phyloP scores from a whole-genome alignment of 2,797 vertebrate species.

The Anguilla megastoma region DNA sequence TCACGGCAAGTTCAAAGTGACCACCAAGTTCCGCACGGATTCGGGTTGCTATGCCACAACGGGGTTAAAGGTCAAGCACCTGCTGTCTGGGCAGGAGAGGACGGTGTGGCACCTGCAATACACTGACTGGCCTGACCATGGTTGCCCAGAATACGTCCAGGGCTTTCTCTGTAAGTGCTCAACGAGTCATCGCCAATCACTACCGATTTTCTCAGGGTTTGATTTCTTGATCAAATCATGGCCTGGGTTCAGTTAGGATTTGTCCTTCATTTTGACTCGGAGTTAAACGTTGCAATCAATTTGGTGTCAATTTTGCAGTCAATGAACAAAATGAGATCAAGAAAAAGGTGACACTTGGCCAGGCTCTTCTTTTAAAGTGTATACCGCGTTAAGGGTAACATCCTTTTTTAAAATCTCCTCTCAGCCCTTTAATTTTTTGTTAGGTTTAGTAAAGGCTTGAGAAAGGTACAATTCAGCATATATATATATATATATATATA shows the following conservation, averaged over 20 bases:
- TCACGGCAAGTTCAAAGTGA: slow-evolving; percentile 97
- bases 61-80: slow-evolving; percentile 95
- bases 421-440: background rate
- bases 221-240: background rate
- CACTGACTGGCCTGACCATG: slow-evolving; percentile 96
- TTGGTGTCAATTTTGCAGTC: background rate
- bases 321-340: background rate
- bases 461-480: background rate
- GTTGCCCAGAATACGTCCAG: slow-evolving; percentile 92
- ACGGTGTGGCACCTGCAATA: slow-evolving; percentile 98
- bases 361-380: background rate
- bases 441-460: background rate
- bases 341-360: background rate
- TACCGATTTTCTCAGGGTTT: background rate
- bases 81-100: slow-evolving; percentile 91
- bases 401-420: background rate
- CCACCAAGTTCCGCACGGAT: slow-evolving; percentile 96
- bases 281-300: background rate
- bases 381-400: background rate
- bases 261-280: background rate
- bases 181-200: background rate
- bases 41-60: slow-evolving; percentile 96
- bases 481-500: background rate
- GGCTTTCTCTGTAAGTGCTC: slow-evolving; percentile 90
- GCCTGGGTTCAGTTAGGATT: background rate